phyloP scores from a whole-genome alignment of 1,140 invertebrate genomes.

The Neotoxoptera formosana region DNA sequence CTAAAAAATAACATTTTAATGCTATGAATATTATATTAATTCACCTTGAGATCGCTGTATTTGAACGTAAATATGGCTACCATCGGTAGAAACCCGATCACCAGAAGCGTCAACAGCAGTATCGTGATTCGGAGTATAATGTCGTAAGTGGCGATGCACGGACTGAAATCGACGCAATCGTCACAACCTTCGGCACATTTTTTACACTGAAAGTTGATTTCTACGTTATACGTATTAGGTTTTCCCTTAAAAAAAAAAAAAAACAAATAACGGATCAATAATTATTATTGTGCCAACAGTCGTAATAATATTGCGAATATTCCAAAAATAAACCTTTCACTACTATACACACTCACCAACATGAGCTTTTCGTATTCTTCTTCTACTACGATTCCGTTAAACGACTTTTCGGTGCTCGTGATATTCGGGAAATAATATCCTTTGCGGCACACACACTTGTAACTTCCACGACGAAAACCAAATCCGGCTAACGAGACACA shows the following conservation, averaged over 20 bases:
- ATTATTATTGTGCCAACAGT: too few species aligned
- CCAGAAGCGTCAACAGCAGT: constrained; percentile 81
- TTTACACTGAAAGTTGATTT: constrained; percentile 82
- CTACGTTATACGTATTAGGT: constrained; percentile 75
- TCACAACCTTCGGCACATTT: constrained; percentile 92
- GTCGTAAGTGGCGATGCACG: constrained; percentile 89
- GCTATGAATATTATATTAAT: neutral
- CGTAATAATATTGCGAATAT: too few species aligned
- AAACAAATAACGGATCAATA: neutral
- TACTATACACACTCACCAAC: constrained; percentile 78
- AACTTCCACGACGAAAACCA: constrained; percentile 92
- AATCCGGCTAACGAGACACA: constrained; percentile 86
- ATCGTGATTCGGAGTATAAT: constrained; percentile 89
- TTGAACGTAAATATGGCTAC: constrained; percentile 91
- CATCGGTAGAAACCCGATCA: constrained; percentile 86
- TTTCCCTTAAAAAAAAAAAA: constrained; percentile 65
- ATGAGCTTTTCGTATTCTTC: constrained; percentile 92
- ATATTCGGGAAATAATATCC: constrained; percentile 91
- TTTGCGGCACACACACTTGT: constrained; percentile 86
- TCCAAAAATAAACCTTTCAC: neutral
- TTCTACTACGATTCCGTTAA: constrained; percentile 90
- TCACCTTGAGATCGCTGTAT: constrained; percentile 91
- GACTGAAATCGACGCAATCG: constrained; percentile 82
- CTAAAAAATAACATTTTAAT: neutral
- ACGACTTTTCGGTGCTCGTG: constrained; percentile 77